Conservation (phyloP, 2,113 vertebrate genomes). For the Naja naja region DNA sequence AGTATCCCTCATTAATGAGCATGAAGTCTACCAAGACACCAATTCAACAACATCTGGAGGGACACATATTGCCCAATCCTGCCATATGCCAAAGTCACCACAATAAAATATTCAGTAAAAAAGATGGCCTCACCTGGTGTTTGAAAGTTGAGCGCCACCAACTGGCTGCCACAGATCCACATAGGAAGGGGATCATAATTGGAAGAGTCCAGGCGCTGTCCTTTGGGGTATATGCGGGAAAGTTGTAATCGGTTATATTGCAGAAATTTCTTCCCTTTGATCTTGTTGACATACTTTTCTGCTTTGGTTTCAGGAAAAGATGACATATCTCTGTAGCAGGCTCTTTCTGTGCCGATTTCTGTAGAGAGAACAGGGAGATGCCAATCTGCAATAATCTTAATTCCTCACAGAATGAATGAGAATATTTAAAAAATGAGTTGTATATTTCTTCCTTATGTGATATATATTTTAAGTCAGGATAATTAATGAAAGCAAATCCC, state of each 20-base stretch:
- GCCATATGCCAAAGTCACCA: background rate
- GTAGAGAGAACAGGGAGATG: conserved; percentile 22
- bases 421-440: background rate
- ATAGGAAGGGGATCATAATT: conserved; percentile 97
- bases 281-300: conserved; percentile 93
- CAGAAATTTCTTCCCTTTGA: conserved; percentile 96
- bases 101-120: background rate
- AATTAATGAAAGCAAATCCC: background rate
- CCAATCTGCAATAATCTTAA: background rate
- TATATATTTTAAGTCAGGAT: background rate
- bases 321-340: conserved; percentile 97
- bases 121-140: conserved; percentile 82
- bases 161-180: conserved; percentile 98
- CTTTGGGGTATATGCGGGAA: conserved; percentile 95
- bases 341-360: conserved; percentile 95
- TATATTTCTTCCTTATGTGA: background rate
- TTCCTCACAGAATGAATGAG: background rate
- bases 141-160: conserved; percentile 98
- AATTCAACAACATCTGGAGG: background rate
- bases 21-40: background rate
- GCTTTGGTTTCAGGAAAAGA: conserved; percentile 98
- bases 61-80: background rate
- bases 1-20: background rate
- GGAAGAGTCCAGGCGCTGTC: conserved; percentile 95
- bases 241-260: conserved; percentile 98